These are phyloP conservation scores for Aselliscus stoliczkanus DNA, from an alignment of 2,797 vertebrate species.

Conservation along the genomic window DNA sequence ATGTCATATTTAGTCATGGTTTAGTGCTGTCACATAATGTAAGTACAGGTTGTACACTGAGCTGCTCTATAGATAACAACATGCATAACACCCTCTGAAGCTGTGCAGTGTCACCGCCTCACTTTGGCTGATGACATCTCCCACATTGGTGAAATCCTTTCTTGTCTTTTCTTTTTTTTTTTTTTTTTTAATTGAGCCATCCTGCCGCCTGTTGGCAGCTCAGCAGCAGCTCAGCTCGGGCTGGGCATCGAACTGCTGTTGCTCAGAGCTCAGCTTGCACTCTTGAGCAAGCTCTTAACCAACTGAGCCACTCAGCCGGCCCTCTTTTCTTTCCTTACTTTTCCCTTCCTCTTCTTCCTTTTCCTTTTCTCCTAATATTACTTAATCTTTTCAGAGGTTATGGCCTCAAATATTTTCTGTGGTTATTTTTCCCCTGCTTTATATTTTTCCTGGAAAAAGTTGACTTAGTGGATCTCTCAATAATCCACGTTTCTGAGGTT, in stretches of 20 bases:
- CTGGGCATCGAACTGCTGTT: too few species aligned
- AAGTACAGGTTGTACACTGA: background rate
- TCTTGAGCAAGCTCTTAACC: too few species aligned
- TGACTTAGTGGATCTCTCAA: background rate
- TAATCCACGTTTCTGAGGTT: background rate
- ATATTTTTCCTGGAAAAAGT: background rate
- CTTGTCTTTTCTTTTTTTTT: too few species aligned
- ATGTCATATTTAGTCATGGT: too few species aligned
- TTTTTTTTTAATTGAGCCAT: too few species aligned
- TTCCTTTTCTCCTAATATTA: background rate
- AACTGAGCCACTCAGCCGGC: too few species aligned
- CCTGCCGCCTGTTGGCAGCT: too few species aligned
- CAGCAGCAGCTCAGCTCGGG: too few species aligned
- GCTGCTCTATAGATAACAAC: background rate
- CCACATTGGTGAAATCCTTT: background rate
- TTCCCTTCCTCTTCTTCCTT: background rate
- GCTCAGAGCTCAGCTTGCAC: too few species aligned
- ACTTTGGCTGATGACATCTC: background rate
- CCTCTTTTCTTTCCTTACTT: too few species aligned
- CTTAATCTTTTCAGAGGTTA: background rate
- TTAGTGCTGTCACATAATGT: too few species aligned
- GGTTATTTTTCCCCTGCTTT: background rate
- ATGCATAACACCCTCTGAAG: background rate
- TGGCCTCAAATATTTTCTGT: background rate
- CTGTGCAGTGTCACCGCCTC: background rate